Evolutionary conservation across 2,888 invertebrate species (phyloP), one percentile per base, ranked within the genome.

Genomic region (Eristalinus aeneus): DNA sequence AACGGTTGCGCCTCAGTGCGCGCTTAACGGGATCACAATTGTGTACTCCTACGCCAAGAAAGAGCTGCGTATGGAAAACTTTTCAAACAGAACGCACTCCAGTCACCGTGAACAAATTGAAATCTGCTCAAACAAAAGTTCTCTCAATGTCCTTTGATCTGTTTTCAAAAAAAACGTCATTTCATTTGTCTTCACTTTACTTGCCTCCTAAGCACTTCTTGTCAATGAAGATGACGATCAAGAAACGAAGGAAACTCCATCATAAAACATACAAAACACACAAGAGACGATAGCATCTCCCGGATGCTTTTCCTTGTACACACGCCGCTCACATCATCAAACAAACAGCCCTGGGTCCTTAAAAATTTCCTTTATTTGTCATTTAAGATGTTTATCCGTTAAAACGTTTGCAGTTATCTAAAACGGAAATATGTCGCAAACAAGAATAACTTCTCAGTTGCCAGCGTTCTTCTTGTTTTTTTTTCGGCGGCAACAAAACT

Each of bases 401-500:
- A 76, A 69, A 61, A 34, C 61, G 76, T 76, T 71, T 58, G 31
- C 80, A 58, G 65, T 69, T 76, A 32, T 58, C 32, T 16, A 53
- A 32, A 9, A 16, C 16, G 46, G 60, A 74, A 77, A 71, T 73
- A 77, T 80, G 74, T 74, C 63, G 11, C 68, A 65, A 64, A 36
- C 64, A 58, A 60, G 64, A 64, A 61, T 71, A 46, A 39, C 23
- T 39, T 68, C 36, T 81, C 69, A 23, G 68, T 80, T 73, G 46
- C n/a, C 46, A 16, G 16, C 46, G 5, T 27, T n/a, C n/a, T n/a
- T n/a, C n/a, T n/a, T n/a, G n/a, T n/a, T n/a, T n/a, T n/a, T n/a
- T 74, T 73, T 78, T 86, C 82, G 78, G 77, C 74, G 82, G 64
- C 65, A 36, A 53, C 76, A 72, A 76, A 73, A 81, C 63, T 60